Evolutionary conservation across 2,888 invertebrate genomes (phyloP).

Genomic region (Drosophila quinaria): DNA sequence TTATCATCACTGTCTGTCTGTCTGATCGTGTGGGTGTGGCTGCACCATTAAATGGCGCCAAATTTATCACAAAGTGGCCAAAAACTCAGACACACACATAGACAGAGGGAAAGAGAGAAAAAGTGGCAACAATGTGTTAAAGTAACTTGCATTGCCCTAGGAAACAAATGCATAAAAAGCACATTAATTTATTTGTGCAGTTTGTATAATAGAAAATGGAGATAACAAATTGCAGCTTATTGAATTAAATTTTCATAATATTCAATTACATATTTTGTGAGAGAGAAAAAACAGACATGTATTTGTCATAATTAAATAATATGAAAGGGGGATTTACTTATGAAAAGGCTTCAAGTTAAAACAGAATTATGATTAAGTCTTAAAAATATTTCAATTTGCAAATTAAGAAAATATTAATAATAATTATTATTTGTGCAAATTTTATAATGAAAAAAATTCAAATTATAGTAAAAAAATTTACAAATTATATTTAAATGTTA

Average conservation of each 20-base stretch:
- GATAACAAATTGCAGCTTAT: neutral
- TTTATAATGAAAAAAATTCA: too few species aligned
- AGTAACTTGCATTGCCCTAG: conserved; percentile 47
- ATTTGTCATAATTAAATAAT: neutral
- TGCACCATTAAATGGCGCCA: conserved; percentile 64
- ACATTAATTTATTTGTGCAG: conserved; percentile 12
- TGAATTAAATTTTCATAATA: neutral
- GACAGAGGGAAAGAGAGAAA: neutral
- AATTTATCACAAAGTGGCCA: conserved; percentile 71
- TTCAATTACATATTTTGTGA: neutral
- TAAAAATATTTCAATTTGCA: too few species aligned
- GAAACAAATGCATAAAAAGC: neutral
- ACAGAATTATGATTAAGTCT: neutral
- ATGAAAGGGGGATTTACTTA: neutral
- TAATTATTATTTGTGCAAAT: too few species aligned
- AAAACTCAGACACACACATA: conserved; percentile 8
- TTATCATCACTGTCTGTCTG: conserved; percentile 50
- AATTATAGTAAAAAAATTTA: too few species aligned
- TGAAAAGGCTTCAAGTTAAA: neutral
- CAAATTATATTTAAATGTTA: too few species aligned
- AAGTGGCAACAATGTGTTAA: conserved; percentile 47
- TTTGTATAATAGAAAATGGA: neutral
- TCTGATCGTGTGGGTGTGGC: conserved; percentile 72
- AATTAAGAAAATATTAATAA: too few species aligned
- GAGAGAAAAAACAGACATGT: neutral